These are phyloP conservation scores for Dicycla oo DNA, from an alignment of 2,888 invertebrate species.

Conservation along the genomic window DNA sequence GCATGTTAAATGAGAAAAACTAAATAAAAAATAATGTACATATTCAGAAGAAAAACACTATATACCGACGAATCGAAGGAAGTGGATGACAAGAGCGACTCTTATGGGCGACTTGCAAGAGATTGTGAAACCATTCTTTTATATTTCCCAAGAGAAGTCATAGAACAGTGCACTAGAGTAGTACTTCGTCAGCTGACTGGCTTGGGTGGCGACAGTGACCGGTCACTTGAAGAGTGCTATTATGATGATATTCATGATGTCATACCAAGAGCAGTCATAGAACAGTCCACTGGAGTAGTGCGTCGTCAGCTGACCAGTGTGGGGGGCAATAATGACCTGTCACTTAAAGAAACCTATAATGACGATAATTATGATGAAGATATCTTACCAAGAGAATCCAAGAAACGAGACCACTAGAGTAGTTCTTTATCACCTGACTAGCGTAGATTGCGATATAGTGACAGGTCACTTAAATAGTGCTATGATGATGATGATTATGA, in stretches of 20 bases:
- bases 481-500: neutral
- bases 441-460: slow-evolving; percentile 67
- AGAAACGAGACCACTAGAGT: neutral
- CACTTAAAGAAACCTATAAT: slow-evolving; percentile 67
- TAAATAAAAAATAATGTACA: no score
- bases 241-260: neutral
- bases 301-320: slow-evolving; percentile 37
- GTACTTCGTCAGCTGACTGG: neutral
- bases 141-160: no score
- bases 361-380: neutral
- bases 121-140: no score
- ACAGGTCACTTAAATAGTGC: slow-evolving; percentile 72
- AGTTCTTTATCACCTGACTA: neutral
- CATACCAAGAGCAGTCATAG: slow-evolving; percentile 66
- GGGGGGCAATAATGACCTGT: slow-evolving; percentile 68
- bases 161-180: no score
- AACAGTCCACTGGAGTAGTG: no score
- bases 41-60: no score
- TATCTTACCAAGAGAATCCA: slow-evolving; percentile 66
- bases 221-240: slow-evolving; percentile 69
- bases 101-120: no score
- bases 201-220: slow-evolving; percentile 67
- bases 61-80: no score
- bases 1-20: no score
- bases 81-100: no score